Conservation (phyloP, 2,888 invertebrate species). For the Tetramorium bicarinatum region DNA sequence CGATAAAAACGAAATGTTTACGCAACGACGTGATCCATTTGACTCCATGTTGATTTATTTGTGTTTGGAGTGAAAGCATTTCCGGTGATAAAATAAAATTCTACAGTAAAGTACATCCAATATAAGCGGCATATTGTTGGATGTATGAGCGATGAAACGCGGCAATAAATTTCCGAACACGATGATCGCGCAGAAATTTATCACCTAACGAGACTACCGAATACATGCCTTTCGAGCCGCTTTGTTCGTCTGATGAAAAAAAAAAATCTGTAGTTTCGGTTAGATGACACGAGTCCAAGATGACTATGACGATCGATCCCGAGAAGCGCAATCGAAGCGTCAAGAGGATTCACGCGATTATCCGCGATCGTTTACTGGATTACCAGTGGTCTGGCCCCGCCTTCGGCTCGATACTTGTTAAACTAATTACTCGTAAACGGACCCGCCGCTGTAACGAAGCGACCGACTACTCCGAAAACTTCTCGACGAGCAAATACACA, state of each 20-base stretch:
- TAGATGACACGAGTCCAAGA: background rate
- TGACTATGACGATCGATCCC: conserved; percentile 15
- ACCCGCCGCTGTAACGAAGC: conserved; percentile 78
- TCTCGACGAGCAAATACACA: conserved; percentile 77
- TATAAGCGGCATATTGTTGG: conserved; percentile 36
- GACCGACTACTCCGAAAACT: conserved; percentile 74
- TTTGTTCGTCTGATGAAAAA: background rate
- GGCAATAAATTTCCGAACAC: conserved; percentile 31
- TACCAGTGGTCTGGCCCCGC: conserved; percentile 61
- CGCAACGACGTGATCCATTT: conserved; percentile 39
- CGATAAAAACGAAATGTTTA: conserved; percentile 48
- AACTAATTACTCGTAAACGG: conserved; percentile 81
- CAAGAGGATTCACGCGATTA: conserved; percentile 56
- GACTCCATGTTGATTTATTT: conserved; percentile 48
- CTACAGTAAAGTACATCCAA: conserved; percentile 30
- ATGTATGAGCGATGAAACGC: conserved; percentile 10
- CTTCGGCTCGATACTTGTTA: conserved; percentile 69
- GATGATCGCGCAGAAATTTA: conserved; percentile 36
- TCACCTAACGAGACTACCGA: conserved; percentile 17
- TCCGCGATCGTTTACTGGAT: conserved; percentile 65
- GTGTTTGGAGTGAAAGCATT: conserved; percentile 51
- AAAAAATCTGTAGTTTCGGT: background rate
- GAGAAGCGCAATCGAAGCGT: conserved; percentile 17
- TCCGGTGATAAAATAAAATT: conserved; percentile 51
- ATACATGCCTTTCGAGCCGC: background rate